Conservation (phyloP, 2,797 vertebrate species). For the Limnodromus scolopaceus region DNA sequence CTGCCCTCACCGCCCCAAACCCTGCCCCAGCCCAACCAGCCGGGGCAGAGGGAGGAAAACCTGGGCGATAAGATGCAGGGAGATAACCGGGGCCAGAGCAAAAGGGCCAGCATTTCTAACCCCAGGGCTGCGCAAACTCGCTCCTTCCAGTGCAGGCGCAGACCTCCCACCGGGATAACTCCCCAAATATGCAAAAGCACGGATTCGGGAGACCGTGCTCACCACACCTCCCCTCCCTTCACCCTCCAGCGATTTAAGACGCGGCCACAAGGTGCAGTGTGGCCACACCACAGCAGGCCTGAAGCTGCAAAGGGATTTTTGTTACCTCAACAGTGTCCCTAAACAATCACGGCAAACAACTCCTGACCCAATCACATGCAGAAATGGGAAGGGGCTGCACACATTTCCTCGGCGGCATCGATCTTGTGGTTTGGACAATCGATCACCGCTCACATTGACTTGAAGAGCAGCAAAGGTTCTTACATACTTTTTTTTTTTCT, state of each 20-base stretch:
- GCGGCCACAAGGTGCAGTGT: fast-evolving
- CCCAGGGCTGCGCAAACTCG: fast-evolving
- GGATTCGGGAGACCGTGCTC: fast-evolving
- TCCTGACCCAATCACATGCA: fast-evolving
- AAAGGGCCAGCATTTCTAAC: neutral
- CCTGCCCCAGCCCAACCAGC: neutral
- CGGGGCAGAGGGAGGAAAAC: neutral
- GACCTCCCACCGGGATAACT: fast-evolving
- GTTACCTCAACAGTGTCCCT: fast-evolving
- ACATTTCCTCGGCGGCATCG: fast-evolving
- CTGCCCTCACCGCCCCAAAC: neutral
- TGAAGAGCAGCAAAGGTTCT: neutral
- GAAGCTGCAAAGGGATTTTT: neutral
- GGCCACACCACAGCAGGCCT: neutral
- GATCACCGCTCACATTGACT: fast-evolving
- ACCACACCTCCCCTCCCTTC: neutral
- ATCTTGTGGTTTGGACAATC: neutral
- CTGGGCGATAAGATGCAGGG: neutral
- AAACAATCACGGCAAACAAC: neutral
- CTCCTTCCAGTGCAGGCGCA: neutral
- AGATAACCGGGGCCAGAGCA: fast-evolving
- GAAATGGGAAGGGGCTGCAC: neutral
- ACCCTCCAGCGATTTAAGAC: neutral
- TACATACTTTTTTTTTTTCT: neutral
- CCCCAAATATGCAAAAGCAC: neutral